phyloP scores from a whole-genome alignment of 64 coral and sea anemone species.

The Catalaphyllia jardinei region DNA sequence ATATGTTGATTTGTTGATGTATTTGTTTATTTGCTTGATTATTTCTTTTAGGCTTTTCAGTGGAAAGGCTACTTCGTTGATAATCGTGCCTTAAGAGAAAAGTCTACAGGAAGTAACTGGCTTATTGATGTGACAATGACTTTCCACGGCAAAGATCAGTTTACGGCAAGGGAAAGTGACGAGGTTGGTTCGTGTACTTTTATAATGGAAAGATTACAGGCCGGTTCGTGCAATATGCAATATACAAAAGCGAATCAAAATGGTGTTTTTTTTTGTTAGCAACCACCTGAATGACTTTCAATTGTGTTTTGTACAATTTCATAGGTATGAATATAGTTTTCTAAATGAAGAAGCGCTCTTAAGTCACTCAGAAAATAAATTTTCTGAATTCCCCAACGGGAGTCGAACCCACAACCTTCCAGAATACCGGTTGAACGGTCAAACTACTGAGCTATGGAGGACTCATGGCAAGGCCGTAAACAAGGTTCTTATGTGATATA shows the following conservation, averaged over 20 bases:
- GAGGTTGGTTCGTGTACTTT: slow-evolving; percentile 55
- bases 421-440: too few relatives aligned
- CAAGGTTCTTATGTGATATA: too few relatives aligned
- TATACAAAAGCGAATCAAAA: neutral
- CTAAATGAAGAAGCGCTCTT: too few relatives aligned
- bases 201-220: slow-evolving; percentile 47
- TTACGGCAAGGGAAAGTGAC: slow-evolving; percentile 46
- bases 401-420: too few relatives aligned
- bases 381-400: too few relatives aligned
- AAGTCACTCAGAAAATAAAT: too few relatives aligned
- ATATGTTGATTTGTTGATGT: neutral
- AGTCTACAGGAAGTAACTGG: slow-evolving; percentile 58
- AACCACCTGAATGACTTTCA: too few relatives aligned
- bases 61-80: slow-evolving; percentile 76
- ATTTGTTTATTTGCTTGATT: neutral
- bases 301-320: too few relatives aligned
- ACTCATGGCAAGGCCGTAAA: too few relatives aligned
- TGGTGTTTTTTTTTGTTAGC: too few relatives aligned
- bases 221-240: neutral
- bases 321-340: too few relatives aligned
- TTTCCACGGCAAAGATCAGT: slow-evolving; percentile 52
- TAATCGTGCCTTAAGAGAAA: neutral
- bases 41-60: slow-evolving; percentile 15
- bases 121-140: slow-evolving; percentile 66
- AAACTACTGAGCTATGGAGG: too few relatives aligned